Base-by-base conservation (phyloP, 2,797 vertebrate genomes). In the Falco concolor region DNA sequence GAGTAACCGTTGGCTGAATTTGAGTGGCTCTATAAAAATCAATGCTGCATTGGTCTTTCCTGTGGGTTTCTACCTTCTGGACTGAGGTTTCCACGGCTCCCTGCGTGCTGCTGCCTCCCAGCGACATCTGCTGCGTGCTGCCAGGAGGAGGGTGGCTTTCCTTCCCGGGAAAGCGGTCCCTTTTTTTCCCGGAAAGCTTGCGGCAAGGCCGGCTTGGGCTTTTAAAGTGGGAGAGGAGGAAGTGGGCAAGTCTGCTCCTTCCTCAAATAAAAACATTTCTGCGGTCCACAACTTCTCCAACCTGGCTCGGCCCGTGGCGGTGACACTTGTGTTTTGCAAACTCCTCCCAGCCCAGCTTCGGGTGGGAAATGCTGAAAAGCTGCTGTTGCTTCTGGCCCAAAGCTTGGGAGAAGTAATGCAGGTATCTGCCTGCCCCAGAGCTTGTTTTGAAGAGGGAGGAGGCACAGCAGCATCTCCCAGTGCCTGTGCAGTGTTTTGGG, bases 81-180 rank as follows among this genome's bases (percentile, higher is more conserved):
- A 4, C 3, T 5, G 93, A 59, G 78, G 53, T 78, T 72, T 47
- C 45, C 60, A 1, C 5, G 1, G 28, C 60, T 30, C 57, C 52
- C 25, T 2, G 5, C 12, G 8, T 67, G 86, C 74, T 53, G 68
- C 92, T 94, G 91, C 83, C 95, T 82, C 27, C 83, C 77, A 96
- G 96, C 80, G 95, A 96, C 97, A 72, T 12, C 97, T 97, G 92
- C 85, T 88, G 97, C 70, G 6, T 5, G 0, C 4, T 75, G 8
- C 38, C 15, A 6, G 69, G 40, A 13, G 56, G 9, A 74, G 45
- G 42, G 45, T 0, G 36, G 6, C 3, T n/a, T n/a, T 36, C 12
- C 21, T 36, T 6, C n/a, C 72, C 7, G 13, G 72, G 34, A 77
- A 50, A 49, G 64, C 3, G 0, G 5, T 50, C 19, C 44, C 23